These are phyloP conservation scores for Drosophila macrospina DNA, from an alignment of 2,888 invertebrate genomes.

Conservation along the genomic window DNA sequence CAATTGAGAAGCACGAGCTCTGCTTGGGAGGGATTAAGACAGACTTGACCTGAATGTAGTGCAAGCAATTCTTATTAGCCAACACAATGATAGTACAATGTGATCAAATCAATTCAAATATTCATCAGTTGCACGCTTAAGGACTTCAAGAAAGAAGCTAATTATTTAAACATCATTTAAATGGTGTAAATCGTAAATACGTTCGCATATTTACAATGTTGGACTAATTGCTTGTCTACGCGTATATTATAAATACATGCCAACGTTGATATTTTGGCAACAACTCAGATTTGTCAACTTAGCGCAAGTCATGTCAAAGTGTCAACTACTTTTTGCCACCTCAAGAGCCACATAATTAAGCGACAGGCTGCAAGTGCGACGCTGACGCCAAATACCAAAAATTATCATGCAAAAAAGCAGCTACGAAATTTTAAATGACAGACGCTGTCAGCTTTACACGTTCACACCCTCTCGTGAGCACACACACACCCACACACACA, in stretches of 20 bases:
- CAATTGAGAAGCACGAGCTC: conserved; percentile 2
- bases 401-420: conserved; percentile 58
- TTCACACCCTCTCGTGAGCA: conserved; percentile 34
- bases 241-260: conserved; percentile 5
- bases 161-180: background rate
- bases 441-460: conserved; percentile 62
- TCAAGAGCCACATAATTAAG: conserved; percentile 66
- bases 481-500: conserved; percentile 20
- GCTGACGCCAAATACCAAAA: conserved; percentile 60
- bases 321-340: conserved; percentile 58
- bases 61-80: background rate
- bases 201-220: background rate
- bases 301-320: conserved; percentile 55
- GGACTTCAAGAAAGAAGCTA: too few species aligned
- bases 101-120: too few species aligned
- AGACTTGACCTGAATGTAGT: background rate
- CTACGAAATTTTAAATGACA: conserved; percentile 69
- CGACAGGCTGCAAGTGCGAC: conserved; percentile 61
- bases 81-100: background rate
- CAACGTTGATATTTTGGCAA: background rate
- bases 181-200: background rate
- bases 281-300: conserved; percentile 47
- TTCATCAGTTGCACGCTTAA: too few species aligned
- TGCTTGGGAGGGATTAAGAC: background rate
- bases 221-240: conserved; percentile 16